Percentiles rank a stretch among this genome's conserved stretches.
Conservation (phyloP, 2,797 vertebrate genomes). For the Anas acuta region DNA sequence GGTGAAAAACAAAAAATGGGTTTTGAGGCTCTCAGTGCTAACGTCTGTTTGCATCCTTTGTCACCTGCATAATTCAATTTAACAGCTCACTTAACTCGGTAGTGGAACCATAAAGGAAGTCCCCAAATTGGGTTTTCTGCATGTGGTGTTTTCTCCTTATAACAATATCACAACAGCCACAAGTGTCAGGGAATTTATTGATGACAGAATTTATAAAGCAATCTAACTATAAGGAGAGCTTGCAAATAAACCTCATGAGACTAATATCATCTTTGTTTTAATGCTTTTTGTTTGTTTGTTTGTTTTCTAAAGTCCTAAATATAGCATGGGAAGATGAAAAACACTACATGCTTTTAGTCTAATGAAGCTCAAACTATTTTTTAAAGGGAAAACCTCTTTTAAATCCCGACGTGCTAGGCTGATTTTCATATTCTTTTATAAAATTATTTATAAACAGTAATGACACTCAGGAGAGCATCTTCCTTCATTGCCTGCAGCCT, state of each 20-base stretch:
- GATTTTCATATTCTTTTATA: slow-evolving; percentile 39
- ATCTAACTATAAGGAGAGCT: neutral
- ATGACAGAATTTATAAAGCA: neutral
- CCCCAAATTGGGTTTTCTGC: neutral
- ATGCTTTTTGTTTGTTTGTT: neutral
- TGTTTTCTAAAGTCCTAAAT: neutral
- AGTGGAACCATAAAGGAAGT: neutral
- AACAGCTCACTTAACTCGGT: neutral
- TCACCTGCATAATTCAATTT: neutral
- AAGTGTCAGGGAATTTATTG: neutral
- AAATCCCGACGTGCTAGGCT: slow-evolving; percentile 13
- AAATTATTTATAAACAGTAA: slow-evolving; percentile 69
- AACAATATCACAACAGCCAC: neutral
- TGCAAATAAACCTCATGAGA: neutral
- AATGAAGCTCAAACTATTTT: slow-evolving; percentile 51
- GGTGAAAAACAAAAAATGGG: neutral
- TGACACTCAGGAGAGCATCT: slow-evolving; percentile 33
- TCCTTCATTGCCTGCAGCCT: slow-evolving; percentile 34
- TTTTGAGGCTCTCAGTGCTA: neutral
- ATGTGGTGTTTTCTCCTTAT: neutral
- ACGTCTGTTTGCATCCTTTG: neutral
- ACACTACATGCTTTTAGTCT: slow-evolving; percentile 9
- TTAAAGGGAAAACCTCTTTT: slow-evolving; percentile 25
- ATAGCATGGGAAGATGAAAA: slow-evolving; percentile 45
- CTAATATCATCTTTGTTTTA: neutral